These are phyloP conservation scores for Hemiscyllium ocellatum DNA, from an alignment of 2,113 vertebrate species.

Conservation along the genomic window DNA sequence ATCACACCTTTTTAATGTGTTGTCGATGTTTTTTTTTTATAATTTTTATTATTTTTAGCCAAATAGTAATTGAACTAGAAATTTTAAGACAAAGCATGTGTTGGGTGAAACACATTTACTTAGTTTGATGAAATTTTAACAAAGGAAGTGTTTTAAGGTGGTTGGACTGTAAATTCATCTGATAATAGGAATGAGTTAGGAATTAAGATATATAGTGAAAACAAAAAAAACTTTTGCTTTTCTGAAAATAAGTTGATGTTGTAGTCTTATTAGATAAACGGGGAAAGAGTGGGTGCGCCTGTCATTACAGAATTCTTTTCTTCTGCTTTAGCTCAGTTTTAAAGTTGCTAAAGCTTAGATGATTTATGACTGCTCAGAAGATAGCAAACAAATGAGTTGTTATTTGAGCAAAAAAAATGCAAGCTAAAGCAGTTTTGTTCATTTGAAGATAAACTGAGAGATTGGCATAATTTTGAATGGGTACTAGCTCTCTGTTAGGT, in stretches of 20 bases:
- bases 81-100: constrained; percentile 56
- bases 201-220: constrained; percentile 76
- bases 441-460: constrained; percentile 59
- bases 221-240: constrained; percentile 79
- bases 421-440: constrained; percentile 65
- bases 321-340: constrained; percentile 64
- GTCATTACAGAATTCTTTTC: constrained; percentile 63
- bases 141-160: constrained; percentile 79
- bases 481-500: constrained; percentile 76
- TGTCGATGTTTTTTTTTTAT: constrained; percentile 81
- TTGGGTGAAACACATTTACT: constrained; percentile 80
- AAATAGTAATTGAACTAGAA: constrained; percentile 44
- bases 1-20: constrained; percentile 72
- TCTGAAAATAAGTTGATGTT: constrained; percentile 69
- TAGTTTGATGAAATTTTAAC: constrained; percentile 72
- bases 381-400: constrained; percentile 64
- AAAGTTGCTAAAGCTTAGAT: constrained; percentile 66
- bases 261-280: constrained; percentile 67
- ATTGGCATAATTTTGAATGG: constrained; percentile 56
- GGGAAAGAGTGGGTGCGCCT: constrained; percentile 54
- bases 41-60: constrained; percentile 56
- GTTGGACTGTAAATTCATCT: constrained; percentile 65
- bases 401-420: constrained; percentile 58
- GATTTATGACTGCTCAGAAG: constrained; percentile 72
- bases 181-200: constrained; percentile 78